Evolutionary conservation across 2,113 vertebrate species (phyloP).

Genomic region (Sylvietta virens): DNA sequence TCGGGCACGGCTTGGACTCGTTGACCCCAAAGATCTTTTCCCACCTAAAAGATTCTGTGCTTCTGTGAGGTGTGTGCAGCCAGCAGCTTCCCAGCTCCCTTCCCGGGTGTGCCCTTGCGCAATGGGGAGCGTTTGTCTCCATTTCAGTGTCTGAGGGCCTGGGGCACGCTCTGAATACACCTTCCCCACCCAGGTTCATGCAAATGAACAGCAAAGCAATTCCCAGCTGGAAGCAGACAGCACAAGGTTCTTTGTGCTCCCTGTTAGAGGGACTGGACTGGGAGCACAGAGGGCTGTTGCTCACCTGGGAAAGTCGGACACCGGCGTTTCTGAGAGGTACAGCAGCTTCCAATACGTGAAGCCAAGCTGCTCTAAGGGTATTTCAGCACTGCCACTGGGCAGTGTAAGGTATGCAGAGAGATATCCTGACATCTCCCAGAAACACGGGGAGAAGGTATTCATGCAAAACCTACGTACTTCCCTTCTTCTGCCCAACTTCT

Average conservation of each 20-base stretch:
- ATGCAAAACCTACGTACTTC: neutral
- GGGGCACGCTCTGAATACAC: neutral
- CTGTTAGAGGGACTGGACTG: neutral
- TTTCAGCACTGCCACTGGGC: neutral
- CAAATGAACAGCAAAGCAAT: neutral
- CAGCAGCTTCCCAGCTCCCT: neutral
- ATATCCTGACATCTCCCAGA: neutral
- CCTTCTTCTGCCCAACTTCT: neutral
- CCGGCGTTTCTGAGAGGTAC: neutral
- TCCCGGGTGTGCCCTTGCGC: neutral
- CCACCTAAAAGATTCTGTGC: neutral
- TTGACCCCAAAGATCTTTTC: neutral
- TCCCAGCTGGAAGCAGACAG: constrained; percentile 4
- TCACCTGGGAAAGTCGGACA: neutral
- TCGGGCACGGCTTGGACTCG: accelerated
- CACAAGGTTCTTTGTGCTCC: neutral
- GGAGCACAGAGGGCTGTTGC: neutral
- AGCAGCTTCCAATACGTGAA: neutral
- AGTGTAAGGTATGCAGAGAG: accelerated
- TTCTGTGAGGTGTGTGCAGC: neutral
- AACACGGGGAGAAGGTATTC: neutral
- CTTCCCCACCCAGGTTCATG: neutral
- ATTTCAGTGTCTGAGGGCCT: neutral
- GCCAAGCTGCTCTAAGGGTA: neutral
- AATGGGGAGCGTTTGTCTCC: neutral